Evolutionary conservation across 2,113 vertebrate genomes (phyloP), one percentile per base, ranked within the genome.

Genomic region (Phrynocephalus versicolor): DNA sequence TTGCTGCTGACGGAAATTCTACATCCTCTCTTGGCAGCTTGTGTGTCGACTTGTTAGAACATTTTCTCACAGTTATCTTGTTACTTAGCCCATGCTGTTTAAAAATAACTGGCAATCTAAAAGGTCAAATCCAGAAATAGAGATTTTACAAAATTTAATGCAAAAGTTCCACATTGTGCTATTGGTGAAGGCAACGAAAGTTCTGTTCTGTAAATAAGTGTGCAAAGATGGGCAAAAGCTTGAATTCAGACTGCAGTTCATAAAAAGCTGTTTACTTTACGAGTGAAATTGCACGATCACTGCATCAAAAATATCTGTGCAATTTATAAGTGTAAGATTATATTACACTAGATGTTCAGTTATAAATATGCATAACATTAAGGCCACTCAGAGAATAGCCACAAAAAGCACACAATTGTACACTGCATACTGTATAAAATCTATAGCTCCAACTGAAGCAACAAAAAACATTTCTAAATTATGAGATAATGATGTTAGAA

Each of bases 1-100:
- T 81, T 55, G 18, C 87, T 85, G 41, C n/a, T 64, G 81, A 57
- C 71, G 74, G 81, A 45, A 86, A 84, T 87, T 71, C 85, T 51
- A 2, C 58, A 70, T 62, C 27, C 88, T 86, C n/a, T 0, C 0
- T 14, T 89, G 58, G 72, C 78, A 88, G 33, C 1, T 1, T 82
- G 33, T 3, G 15, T 81, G 51, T 57, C 78, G 87, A 84, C 37
- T 39, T 87, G 27, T 73, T 58, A 71, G 7, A 88, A 87, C 14
- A 1, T 1, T 83, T 70, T 33, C 57, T 82, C 77, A 27, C 30
- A 73, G 27, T 45, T 74, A 51, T 70, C 70, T 37, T 55, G 39
- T 62, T 65, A 15, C 6, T 81, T 62, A 70, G 33, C 82, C 16
- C 27, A 30, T 78, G 81, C 19, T 64, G 3, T 41, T 83, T 85